Base-by-base conservation (phyloP, 2,797 vertebrate species). In the Rhynchonycteris naso region DNA sequence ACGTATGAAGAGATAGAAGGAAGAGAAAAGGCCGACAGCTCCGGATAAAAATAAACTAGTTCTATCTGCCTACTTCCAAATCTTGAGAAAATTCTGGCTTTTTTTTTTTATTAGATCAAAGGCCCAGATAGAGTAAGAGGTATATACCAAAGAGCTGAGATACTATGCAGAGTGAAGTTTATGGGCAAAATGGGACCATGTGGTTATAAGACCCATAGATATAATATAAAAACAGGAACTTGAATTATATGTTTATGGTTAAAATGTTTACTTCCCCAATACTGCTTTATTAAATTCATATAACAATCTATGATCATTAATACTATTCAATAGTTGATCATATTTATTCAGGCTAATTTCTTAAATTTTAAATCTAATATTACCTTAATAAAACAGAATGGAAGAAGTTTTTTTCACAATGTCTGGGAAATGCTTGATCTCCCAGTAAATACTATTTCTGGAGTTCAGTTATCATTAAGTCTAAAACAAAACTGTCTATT, bases 1-100 rank as follows among this genome's bases (percentile, higher is more conserved):
- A 79, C 91, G n/a, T 93, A 80, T 72, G 58, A 92, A 58, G 78
- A 91, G 24, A 63, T 19, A 59, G 65, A 85, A 92, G 52, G 85
- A 87, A 56, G 65, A 26, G 58, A 92, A 91, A 90, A 78, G 8
- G n/a, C 38, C 66, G 21, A 88, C 68, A 81, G 24, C 35, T 81
- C 11, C 54, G 74, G 58, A 86, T 79, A 92, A 96, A 96, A 88
- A 84, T 92, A 90, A 85, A 75, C 30, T 54, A 56, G 38, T n/a
- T 95, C 33, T 69, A 80, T 72, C 35, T 85, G 72, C 21, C n/a
- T 75, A 72, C 52, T 93, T 95, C 56, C 56, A 59, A 79, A 90
- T 82, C 74, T 82, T 90, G 78, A 56, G 35, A 47, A 65, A 85
- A 83, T 72, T 80, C 66, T 81, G 56, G 21, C 72, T 84, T 92